These are phyloP conservation scores for Anagyrus pseudococci DNA, from an alignment of 2,888 invertebrate species.

Conservation along the genomic window DNA sequence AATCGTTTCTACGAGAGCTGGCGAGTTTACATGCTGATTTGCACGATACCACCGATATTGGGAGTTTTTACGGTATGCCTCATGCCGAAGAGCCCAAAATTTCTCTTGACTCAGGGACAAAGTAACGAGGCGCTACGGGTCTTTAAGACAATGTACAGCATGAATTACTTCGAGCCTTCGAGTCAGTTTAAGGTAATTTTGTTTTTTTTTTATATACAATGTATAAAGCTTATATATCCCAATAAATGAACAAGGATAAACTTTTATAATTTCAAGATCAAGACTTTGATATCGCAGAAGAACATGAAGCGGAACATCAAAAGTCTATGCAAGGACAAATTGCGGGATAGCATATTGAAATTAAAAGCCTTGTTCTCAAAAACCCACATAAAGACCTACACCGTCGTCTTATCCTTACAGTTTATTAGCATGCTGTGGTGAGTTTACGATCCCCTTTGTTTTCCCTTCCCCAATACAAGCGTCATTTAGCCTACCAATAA, in stretches of 20 bases:
- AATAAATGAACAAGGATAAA: too few species aligned
- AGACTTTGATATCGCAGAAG: conserved; percentile 3
- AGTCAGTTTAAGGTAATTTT: conserved; percentile 71
- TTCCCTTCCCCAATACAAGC: background rate
- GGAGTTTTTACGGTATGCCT: conserved; percentile 70
- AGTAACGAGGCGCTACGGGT: conserved; percentile 71
- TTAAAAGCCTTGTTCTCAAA: conserved; percentile 16
- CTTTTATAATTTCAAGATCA: conserved; percentile 16
- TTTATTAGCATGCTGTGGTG: conserved; percentile 74
- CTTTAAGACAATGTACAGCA: conserved; percentile 70
- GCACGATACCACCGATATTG: conserved; percentile 71
- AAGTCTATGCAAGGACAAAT: conserved; percentile 11
- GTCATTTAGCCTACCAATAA: background rate
- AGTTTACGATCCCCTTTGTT: conserved; percentile 41
- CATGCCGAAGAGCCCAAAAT: conserved; percentile 81
- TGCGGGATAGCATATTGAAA: conserved; percentile 16
- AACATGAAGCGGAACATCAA: conserved; percentile 10
- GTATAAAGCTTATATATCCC: too few species aligned
- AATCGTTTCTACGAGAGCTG: conserved; percentile 58
- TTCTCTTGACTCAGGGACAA: conserved; percentile 72
- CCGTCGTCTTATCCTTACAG: conserved; percentile 71
- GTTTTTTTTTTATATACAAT: too few species aligned
- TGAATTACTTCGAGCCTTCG: conserved; percentile 71
- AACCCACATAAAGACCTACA: conserved; percentile 69
- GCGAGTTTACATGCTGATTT: conserved; percentile 61